A percentile compares a stretch with the other conserved stretches of the same genome.
phyloP scores from a whole-genome alignment of 2,113 vertebrate species.

The Felis chaus region DNA sequence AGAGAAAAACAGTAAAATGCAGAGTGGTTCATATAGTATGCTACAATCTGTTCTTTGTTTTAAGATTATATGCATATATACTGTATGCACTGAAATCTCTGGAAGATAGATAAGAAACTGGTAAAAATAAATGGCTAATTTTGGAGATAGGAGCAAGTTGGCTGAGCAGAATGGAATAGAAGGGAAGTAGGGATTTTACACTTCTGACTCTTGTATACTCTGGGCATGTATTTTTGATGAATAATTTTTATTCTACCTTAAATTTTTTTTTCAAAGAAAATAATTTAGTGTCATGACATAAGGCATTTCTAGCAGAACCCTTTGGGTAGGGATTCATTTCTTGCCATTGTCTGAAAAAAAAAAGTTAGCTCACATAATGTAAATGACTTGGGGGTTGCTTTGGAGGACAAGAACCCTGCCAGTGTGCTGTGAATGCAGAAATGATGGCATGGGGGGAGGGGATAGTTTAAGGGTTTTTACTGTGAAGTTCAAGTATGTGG shows the following conservation, averaged over 20 bases:
- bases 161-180: neutral
- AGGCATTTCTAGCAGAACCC: neutral
- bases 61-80: neutral
- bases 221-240: neutral
- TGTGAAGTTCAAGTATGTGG: neutral
- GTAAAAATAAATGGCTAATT: neutral
- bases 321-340: neutral
- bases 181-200: neutral
- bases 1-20: neutral
- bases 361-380: neutral
- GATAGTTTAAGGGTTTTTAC: neutral
- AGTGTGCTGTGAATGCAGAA: neutral
- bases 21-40: accelerated
- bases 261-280: conserved; percentile 6
- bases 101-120: neutral
- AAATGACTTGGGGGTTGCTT: neutral
- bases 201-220: neutral
- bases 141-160: neutral
- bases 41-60: neutral
- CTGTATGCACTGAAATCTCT: neutral
- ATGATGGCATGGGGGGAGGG: no score
- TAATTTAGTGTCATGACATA: neutral
- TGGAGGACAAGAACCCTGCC: neutral
- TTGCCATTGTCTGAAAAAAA: neutral
- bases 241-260: neutral